Base-by-base conservation (phyloP, 2,888 invertebrate genomes). In the Lasioglossum marginatum region DNA sequence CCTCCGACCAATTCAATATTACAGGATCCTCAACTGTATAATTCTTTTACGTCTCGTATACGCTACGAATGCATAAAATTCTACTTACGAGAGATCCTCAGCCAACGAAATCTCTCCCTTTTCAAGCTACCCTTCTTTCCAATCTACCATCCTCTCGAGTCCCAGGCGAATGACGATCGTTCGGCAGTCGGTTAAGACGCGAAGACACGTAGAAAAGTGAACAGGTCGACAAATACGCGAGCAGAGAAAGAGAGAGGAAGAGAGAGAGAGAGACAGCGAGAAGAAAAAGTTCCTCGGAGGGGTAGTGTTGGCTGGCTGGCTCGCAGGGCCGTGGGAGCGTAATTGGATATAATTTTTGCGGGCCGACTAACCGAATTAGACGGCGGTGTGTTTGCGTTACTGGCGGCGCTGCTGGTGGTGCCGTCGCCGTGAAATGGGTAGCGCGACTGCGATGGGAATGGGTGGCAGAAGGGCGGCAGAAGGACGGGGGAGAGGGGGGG, bases 341-440 rank as follows among this genome's bases (percentile, higher is more conserved):
- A 93, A 93, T 93, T 93, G 92, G 92, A 92, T 93, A 92, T 93
- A 92, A 93, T 93, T 93, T 93, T 93, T 93, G 91, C 88, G 91
- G 90, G 81, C 88, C 90, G 89, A 90, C 91, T 92, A 93, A 93
- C 90, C 92, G 92, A 93, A 93, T 93, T 93, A 93, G 91, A 79
- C 87, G 90, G 87, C 83, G 86, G 89, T 90, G 88, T 92, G 92
- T 93, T 92, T 92, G 91, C 91, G 89, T 89, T 92, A 90, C 88
- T 89, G 86, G 88, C 86, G 87, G 87, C 86, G 83, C 80, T 81
- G 85, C 79, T 79, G 83, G 75, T 82, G 81, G 76, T 83, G 78
- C 77, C 83, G 83, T 87, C 79, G 73, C 74, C 88, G 83, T 71
- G 84, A 82, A 80, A 83, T 68, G 84, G 85, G 82, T 73, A 78